Evolutionary conservation across 2,113 vertebrate species (phyloP).

Genomic region (Deroptyus accipitrinus): DNA sequence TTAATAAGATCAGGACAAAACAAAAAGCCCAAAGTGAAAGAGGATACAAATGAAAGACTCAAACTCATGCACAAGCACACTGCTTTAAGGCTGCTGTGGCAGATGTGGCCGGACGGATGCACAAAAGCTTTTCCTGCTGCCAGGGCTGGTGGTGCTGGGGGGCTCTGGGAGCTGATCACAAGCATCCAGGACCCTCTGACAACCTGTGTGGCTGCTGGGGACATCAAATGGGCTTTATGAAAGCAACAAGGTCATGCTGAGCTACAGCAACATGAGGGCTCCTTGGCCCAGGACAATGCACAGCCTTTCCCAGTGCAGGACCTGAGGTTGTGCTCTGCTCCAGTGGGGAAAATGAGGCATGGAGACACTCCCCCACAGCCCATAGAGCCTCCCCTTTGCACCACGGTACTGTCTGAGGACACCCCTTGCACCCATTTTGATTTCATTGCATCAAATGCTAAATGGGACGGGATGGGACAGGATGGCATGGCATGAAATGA

Average conservation of each 20-base stretch:
- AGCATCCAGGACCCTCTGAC: neutral
- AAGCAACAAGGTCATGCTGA: neutral
- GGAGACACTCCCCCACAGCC: neutral
- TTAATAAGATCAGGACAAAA: neutral
- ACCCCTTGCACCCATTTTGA: rapidly evolving
- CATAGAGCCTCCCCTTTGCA: neutral
- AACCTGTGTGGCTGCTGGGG: neutral
- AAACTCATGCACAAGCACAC: conserved; percentile 3
- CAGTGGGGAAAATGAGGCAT: conserved; percentile 27
- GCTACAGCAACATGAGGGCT: rapidly evolving
- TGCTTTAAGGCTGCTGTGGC: conserved; percentile 44
- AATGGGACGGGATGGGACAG: neutral
- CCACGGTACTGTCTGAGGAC: rapidly evolving
- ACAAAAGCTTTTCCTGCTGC: neutral
- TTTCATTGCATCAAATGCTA: rapidly evolving
- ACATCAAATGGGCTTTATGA: neutral
- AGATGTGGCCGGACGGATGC: neutral
- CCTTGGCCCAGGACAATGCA: neutral
- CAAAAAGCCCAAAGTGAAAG: neutral
- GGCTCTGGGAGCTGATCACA: neutral
- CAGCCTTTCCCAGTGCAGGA: neutral
- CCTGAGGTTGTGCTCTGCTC: neutral
- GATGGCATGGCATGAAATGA: neutral
- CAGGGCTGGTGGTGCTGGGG: neutral
- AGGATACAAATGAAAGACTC: neutral